These are phyloP conservation scores for Gallinago undulata DNA, from an alignment of 2,113 vertebrate genomes.

Conservation along the genomic window DNA sequence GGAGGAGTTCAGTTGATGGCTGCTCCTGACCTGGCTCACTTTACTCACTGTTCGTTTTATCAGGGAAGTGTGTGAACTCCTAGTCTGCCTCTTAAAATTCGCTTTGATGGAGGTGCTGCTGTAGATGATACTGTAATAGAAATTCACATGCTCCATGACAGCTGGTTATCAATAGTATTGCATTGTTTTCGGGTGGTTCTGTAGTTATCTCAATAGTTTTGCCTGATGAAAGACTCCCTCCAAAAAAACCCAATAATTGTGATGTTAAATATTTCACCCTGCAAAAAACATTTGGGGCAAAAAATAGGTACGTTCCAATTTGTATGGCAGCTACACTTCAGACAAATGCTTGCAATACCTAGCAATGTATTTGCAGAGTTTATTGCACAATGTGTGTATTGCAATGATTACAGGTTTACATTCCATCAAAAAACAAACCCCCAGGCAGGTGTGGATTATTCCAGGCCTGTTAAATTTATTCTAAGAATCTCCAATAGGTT, in stretches of 20 bases:
- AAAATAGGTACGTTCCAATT: not conserved
- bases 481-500: not conserved
- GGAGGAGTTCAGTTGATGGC: not conserved
- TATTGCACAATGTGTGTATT: not conserved
- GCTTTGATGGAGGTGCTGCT: not conserved
- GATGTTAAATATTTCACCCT: not conserved
- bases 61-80: not conserved
- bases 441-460: not conserved
- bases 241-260: not conserved
- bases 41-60: not conserved
- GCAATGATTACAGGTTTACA: not conserved
- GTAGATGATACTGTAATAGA: not conserved
- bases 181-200: not conserved
- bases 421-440: not conserved
- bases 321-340: not conserved
- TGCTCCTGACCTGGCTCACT: not conserved
- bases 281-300: not conserved
- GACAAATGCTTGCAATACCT: not conserved
- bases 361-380: not conserved
- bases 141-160: not conserved
- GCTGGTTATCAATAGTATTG: not conserved
- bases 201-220: not conserved
- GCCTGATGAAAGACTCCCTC: not conserved
- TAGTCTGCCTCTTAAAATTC: not conserved
- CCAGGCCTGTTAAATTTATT: not conserved